These are phyloP conservation scores for Hydrozoanthus gracilis DNA, from an alignment of 92 coral and sea anemone species.

Conservation along the genomic window DNA sequence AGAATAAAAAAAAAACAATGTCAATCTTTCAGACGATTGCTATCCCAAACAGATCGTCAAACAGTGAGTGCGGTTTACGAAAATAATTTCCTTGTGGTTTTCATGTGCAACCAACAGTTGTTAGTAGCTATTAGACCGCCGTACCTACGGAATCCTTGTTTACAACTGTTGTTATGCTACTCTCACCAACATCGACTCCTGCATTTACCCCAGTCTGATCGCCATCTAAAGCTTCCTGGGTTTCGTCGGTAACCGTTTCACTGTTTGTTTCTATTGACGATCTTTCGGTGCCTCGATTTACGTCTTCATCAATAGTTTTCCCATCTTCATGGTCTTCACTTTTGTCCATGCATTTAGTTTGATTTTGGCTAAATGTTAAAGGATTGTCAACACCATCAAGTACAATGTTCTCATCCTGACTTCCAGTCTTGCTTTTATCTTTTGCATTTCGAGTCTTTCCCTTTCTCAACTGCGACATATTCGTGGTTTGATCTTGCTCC, in stretches of 20 bases:
- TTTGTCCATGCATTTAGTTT: neutral
- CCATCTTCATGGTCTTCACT: neutral
- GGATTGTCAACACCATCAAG: neutral
- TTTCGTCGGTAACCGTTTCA: neutral
- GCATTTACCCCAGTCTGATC: neutral
- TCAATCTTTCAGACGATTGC: no score
- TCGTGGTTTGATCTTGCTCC: neutral
- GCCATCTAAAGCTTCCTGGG: neutral
- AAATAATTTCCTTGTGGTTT: no score
- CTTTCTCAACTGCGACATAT: neutral
- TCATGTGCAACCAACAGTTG: no score
- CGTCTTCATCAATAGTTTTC: neutral
- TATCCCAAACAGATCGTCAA: no score
- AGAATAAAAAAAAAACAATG: no score
- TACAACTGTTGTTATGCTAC: neutral
- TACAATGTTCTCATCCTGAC: neutral
- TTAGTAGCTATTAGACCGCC: neutral
- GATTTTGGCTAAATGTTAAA: neutral
- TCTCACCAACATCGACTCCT: neutral
- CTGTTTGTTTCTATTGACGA: neutral
- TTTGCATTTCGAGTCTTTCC: neutral
- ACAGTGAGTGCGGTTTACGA: no score
- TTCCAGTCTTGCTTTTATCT: neutral
- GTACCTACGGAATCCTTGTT: conserved; percentile 25
- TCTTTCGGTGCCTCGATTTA: neutral